These are phyloP conservation scores for Polymixis lichenea DNA, from an alignment of 2,888 invertebrate species.

Conservation along the genomic window DNA sequence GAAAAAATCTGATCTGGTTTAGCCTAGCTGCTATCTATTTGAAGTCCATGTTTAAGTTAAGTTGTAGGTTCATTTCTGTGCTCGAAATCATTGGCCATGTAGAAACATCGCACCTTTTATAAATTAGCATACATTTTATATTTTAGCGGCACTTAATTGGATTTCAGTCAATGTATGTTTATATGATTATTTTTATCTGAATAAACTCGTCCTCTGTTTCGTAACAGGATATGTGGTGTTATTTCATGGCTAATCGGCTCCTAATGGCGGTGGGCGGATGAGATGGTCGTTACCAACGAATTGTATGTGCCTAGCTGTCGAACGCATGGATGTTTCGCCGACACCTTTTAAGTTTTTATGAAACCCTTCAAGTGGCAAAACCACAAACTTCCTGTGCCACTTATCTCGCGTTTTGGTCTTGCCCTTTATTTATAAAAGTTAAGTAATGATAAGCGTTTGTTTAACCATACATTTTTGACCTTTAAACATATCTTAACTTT, in stretches of 20 bases:
- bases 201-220: conserved; percentile 65
- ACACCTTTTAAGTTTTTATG: conserved; percentile 12
- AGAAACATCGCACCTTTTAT: conserved; percentile 6
- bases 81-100: conserved; percentile 4
- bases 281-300: conserved; percentile 21
- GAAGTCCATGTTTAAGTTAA: not conserved
- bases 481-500: too few relatives aligned
- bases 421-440: too few relatives aligned
- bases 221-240: conserved; percentile 67
- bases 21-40: not conserved
- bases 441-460: too few relatives aligned
- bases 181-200: conserved; percentile 63
- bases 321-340: conserved; percentile 8
- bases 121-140: conserved; percentile 41
- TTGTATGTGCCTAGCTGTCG: conserved; percentile 41
- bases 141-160: conserved; percentile 31
- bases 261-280: conserved; percentile 43
- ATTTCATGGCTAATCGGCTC: conserved; percentile 59
- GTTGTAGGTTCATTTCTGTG: not conserved
- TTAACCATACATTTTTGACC: too few relatives aligned
- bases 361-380: conserved; percentile 24
- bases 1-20: too few relatives aligned
- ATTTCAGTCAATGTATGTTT: conserved; percentile 64
- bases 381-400: conserved; percentile 40
- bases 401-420: conserved; percentile 8